phyloP scores from a whole-genome alignment of 37 sponge, comb jelly and placozoan genomes.

The Eunapius fragilis region DNA sequence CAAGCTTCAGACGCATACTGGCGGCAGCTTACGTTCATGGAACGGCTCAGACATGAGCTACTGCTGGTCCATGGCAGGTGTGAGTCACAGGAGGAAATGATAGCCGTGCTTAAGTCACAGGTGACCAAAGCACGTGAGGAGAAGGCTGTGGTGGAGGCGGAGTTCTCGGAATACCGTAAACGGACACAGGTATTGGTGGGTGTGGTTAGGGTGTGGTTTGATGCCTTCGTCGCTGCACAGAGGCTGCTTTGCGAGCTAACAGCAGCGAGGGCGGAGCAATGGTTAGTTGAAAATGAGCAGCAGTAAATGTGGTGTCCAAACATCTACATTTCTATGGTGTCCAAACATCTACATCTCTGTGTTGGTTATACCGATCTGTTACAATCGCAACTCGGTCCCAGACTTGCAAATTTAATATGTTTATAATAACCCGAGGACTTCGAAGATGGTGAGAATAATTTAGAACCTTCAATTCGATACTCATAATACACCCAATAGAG shows the following conservation, averaged over 20 bases:
- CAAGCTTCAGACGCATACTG: constrained; percentile 37
- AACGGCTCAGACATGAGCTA: constrained; percentile 77
- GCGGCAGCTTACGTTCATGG: constrained; percentile 66
- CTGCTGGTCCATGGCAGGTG: constrained; percentile 59
- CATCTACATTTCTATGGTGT: too few relatives aligned
- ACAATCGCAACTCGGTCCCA: too few relatives aligned
- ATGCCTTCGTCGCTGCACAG: not conserved
- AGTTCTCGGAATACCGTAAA: constrained; percentile 55
- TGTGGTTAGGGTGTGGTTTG: not conserved
- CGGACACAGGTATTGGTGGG: constrained; percentile 36
- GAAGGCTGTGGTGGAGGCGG: constrained; percentile 39
- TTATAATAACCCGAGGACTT: too few relatives aligned
- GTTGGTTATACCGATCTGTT: too few relatives aligned
- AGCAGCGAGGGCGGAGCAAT: constrained; percentile 13
- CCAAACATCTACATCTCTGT: too few relatives aligned
- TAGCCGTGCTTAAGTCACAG: constrained; percentile 41
- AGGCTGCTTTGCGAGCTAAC: constrained; percentile 11
- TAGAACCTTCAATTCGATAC: too few relatives aligned
- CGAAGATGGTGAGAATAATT: not conserved
- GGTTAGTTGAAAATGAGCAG: constrained; percentile 7
- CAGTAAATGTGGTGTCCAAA: not conserved
- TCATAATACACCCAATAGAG: not conserved
- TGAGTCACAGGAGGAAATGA: constrained; percentile 59
- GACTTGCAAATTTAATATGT: too few relatives aligned
- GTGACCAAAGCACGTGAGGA: constrained; percentile 18